Percentiles rank a stretch among this genome's conserved stretches.
Conservation (phyloP, 1,140 invertebrate species). For the Lerema accius region DNA sequence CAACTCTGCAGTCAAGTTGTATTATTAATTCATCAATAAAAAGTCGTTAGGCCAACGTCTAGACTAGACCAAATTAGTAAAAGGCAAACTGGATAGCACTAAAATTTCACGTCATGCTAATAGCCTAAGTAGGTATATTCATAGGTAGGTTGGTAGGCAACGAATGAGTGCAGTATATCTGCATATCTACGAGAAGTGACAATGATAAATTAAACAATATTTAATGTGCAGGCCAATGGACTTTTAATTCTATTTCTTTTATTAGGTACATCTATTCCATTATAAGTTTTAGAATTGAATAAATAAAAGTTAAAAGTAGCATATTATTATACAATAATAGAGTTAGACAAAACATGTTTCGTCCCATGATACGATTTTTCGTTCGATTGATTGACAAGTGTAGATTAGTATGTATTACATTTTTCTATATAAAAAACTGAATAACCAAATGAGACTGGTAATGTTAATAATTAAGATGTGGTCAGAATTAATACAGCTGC, state of each 20-base stretch:
- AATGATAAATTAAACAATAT: not conserved
- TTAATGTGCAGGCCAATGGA: not conserved
- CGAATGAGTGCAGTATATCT: not conserved
- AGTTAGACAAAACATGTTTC: too few species aligned
- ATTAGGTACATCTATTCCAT: not conserved
- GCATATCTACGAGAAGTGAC: not conserved
- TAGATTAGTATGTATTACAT: too few species aligned
- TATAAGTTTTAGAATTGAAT: not conserved
- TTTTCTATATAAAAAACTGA: too few species aligned
- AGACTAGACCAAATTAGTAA: constrained; percentile 23
- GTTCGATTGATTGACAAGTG: too few species aligned
- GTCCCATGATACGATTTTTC: too few species aligned
- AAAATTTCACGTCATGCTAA: constrained; percentile 13
- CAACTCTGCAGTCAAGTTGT: not conserved
- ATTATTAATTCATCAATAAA: constrained; percentile 20
- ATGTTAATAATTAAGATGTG: too few species aligned
- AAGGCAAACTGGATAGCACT: constrained; percentile 19
- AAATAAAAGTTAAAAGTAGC: not conserved
- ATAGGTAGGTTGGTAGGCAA: constrained; percentile 6
- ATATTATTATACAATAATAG: too few species aligned
- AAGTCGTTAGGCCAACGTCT: constrained; percentile 14
- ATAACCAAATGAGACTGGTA: too few species aligned
- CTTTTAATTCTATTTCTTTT: not conserved
- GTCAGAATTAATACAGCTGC: too few species aligned
- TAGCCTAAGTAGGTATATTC: not conserved